Evolutionary conservation across 2,113 vertebrate species (phyloP).

Genomic region (Melierax canorus): DNA sequence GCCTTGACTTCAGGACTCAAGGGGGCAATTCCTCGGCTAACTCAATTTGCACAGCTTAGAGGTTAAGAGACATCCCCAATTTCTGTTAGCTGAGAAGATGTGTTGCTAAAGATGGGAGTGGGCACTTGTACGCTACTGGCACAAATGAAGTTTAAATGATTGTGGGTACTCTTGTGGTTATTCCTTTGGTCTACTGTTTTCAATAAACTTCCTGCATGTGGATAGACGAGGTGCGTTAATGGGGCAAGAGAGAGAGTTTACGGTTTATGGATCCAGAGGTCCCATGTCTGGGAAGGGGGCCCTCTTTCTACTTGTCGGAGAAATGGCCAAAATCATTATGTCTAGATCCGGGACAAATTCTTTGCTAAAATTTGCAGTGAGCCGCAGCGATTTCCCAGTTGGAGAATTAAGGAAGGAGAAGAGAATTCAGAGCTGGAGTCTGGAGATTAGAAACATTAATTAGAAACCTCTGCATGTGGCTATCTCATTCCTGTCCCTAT

Average conservation of each 20-base stretch:
- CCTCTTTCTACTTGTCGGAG: background rate
- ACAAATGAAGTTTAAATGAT: accelerated
- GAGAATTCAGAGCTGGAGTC: background rate
- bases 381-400: background rate
- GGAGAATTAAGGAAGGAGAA: background rate
- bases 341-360: background rate
- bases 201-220: background rate
- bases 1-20: background rate
- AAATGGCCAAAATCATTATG: background rate
- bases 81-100: background rate
- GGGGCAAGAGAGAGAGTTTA: background rate
- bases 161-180: background rate
- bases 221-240: accelerated
- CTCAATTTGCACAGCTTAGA: background rate
- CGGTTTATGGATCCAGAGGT: background rate
- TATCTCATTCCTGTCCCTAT: background rate
- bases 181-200: background rate
- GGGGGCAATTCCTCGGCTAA: background rate
- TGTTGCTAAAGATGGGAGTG: background rate
- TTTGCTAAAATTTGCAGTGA: background rate
- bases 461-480: background rate
- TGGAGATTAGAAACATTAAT: background rate
- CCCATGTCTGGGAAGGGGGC: background rate
- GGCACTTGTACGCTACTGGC: background rate
- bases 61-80: background rate